Evolutionary conservation across 23 tunicate genomes (phyloP).

Genomic region (Styela clava): DNA sequence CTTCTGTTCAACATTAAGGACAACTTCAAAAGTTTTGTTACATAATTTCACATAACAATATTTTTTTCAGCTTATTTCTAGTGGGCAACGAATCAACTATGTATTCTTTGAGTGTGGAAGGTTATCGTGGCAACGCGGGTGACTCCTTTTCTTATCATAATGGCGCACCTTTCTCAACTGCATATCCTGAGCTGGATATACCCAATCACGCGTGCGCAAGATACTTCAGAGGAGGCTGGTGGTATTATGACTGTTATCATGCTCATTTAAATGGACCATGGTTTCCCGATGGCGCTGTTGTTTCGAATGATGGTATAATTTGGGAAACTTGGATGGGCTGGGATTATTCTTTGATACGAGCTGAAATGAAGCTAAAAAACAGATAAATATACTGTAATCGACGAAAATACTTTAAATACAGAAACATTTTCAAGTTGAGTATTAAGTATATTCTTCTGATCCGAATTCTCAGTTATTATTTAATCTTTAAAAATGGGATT

Average conservation of each 20-base stretch:
- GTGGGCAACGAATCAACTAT: background rate
- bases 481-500: too few relatives aligned
- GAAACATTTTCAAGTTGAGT: too few relatives aligned
- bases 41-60: too few relatives aligned
- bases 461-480: too few relatives aligned
- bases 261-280: background rate
- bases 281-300: background rate
- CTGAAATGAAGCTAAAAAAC: background rate
- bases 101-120: background rate
- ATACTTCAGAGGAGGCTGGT: background rate
- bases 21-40: too few relatives aligned
- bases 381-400: too few relatives aligned
- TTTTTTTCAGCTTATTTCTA: background rate
- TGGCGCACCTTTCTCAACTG: background rate
- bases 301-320: background rate
- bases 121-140: background rate
- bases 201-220: background rate
- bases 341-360: background rate
- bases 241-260: background rate
- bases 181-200: background rate
- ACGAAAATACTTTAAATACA: too few relatives aligned
- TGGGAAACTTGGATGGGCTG: background rate
- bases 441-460: too few relatives aligned
- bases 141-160: background rate
- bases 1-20: too few relatives aligned